Conservation (phyloP, 1,140 invertebrate genomes). For the Hycleus phaleratus region DNA sequence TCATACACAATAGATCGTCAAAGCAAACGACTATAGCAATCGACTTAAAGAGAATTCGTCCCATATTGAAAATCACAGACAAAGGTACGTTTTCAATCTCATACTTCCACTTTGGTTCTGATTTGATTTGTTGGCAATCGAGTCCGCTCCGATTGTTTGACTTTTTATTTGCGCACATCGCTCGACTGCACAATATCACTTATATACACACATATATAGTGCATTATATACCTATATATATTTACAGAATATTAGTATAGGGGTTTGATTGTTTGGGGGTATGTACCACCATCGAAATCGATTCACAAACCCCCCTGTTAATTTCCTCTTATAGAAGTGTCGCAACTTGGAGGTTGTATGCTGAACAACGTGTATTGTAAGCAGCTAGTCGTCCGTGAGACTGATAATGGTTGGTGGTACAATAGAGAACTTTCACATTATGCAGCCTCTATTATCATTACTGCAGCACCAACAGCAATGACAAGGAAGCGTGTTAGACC, state of each 20-base stretch:
- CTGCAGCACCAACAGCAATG: background rate
- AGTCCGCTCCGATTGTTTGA: constrained; percentile 21
- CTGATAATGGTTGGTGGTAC: constrained; percentile 17
- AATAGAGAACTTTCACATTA: constrained; percentile 14
- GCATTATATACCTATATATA: background rate
- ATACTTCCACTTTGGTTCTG: constrained; percentile 13
- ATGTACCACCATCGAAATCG: background rate
- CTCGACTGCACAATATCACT: background rate
- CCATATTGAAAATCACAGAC: constrained; percentile 29
- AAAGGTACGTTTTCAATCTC: constrained; percentile 26
- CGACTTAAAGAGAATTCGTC: constrained; percentile 2
- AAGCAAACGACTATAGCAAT: constrained; percentile 22
- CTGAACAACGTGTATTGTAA: constrained; percentile 18
- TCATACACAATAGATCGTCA: constrained; percentile 22
- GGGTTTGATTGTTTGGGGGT: background rate
- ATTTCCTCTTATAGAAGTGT: constrained; percentile 14
- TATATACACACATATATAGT: background rate
- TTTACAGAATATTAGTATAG: background rate
- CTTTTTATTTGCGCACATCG: constrained; percentile 18
- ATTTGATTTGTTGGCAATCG: constrained; percentile 30
- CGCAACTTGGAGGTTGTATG: constrained; percentile 14
- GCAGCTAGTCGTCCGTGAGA: constrained; percentile 22
- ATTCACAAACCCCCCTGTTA: constrained; percentile 1
- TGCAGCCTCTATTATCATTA: constrained; percentile 7
- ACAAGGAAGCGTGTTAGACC: constrained; percentile 1